phyloP scores from a whole-genome alignment of 2,888 invertebrate species.

The Luffia ferchaultella region DNA sequence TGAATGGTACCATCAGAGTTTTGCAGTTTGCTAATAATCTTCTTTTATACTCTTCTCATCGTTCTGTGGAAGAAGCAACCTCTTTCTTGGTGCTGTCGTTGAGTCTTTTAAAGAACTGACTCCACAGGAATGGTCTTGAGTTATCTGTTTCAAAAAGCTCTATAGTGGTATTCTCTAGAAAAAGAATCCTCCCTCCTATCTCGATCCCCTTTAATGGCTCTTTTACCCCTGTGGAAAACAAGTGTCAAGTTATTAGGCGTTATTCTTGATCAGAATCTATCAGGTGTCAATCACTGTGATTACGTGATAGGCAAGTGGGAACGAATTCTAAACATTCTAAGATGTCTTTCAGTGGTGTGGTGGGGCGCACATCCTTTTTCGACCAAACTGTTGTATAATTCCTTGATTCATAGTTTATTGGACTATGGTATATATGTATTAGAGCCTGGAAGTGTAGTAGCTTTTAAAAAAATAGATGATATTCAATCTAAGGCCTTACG shows the following conservation, averaged over 20 bases:
- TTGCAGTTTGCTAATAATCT: conserved; percentile 20
- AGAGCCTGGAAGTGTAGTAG: neutral
- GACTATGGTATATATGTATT: neutral
- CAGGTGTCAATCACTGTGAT: conserved; percentile 9
- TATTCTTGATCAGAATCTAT: conserved; percentile 11
- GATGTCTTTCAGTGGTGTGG: conserved; percentile 9
- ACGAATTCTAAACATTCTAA: conserved; percentile 12
- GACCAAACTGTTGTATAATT: neutral
- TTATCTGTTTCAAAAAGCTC: conserved; percentile 13
- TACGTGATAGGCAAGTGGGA: conserved; percentile 14
- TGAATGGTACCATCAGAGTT: conserved; percentile 8
- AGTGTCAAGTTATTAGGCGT: conserved; percentile 16
- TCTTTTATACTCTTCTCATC: neutral
- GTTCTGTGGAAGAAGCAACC: neutral
- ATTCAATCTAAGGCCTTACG: neutral
- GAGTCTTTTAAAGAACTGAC: conserved; percentile 1
- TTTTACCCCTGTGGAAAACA: neutral
- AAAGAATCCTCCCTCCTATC: conserved; percentile 8
- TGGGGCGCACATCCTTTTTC: neutral
- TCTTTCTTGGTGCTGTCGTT: conserved; percentile 4
- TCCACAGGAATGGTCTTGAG: conserved; percentile 11
- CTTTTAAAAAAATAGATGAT: neutral
- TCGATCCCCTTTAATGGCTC: neutral
- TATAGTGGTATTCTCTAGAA: conserved; percentile 12
- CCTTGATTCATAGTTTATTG: neutral